Evolutionary conservation across 1,140 invertebrate species (phyloP), one percentile per base, ranked within the genome.

Genomic region (Argopecten irradians): DNA sequence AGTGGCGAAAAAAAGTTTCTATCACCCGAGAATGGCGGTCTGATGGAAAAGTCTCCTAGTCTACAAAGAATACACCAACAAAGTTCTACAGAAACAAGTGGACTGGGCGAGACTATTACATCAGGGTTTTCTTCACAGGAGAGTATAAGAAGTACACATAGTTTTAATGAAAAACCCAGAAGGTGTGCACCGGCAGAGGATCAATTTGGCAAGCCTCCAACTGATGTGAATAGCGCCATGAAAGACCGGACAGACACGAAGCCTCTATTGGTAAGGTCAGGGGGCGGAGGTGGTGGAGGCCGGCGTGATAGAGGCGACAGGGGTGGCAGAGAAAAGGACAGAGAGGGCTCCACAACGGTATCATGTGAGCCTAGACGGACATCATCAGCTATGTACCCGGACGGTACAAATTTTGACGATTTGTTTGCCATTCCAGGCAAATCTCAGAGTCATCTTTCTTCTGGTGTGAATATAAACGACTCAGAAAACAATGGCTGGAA

Each of bases 21-120:
- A 39, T 87, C 89, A 34, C 89, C 89, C 19, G 87, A 90, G 32
- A 43, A 71, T 34, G 87, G 85, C 28, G 86, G 87, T 2, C 82
- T 85, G 19, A 28, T 92, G 84, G 92, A 93, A 33, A 89, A 91
- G 84, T 92, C 92, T 13, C 91, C 90, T 46, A 93, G 93, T 88
- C 82, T 92, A 28, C 92, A 91, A 87, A 87, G 91, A 41, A 89
- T 94, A 8, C 93, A 93, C 83, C 92, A 93, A 43, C 94, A 94
- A 89, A 94, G 94, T 85, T 94, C 94, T 19, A 94, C 94, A 19
- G 94, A 94, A 88, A 94, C 94, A 36, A 94, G 94, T 89, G 94
- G 94, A 8, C 87, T 94, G 82, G 94, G 94, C 33, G 93, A 94
- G 84, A 94, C 93, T 0, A 84, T 94, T n/a, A 93, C 94, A 39